These are phyloP conservation scores for Limnephilus marmoratus DNA, from an alignment of 2,888 invertebrate genomes.

Conservation along the genomic window DNA sequence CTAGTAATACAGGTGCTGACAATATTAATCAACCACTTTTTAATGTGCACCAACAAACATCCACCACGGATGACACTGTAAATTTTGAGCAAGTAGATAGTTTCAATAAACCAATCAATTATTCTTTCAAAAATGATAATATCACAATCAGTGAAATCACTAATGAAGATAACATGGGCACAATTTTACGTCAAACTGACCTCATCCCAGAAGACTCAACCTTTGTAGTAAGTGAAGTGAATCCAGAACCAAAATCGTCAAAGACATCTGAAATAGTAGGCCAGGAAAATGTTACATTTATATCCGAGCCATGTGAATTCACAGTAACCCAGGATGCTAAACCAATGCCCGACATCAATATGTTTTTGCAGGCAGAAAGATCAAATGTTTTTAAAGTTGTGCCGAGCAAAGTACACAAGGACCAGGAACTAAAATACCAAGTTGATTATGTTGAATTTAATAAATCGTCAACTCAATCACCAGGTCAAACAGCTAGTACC, in stretches of 20 bases:
- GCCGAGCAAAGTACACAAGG: not conserved
- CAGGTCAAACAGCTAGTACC: not conserved
- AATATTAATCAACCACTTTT: constrained; percentile 48
- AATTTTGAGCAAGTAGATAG: constrained; percentile 66
- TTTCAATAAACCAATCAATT: constrained; percentile 57
- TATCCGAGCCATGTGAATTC: not conserved
- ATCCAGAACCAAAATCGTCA: not conserved
- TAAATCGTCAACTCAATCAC: not conserved
- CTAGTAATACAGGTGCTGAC: constrained; percentile 52
- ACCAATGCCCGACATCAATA: constrained; percentile 40
- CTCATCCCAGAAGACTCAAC: constrained; percentile 25
- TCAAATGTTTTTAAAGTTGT: constrained; percentile 45
- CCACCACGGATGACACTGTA: constrained; percentile 58
- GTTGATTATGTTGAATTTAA: not conserved
- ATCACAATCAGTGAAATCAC: constrained; percentile 48
- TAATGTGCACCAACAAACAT: constrained; percentile 51
- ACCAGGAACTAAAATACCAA: constrained; percentile 3
- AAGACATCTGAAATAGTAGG: not conserved
- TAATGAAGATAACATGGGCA: constrained; percentile 44
- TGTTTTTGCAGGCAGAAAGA: constrained; percentile 62
- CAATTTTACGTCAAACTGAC: constrained; percentile 14
- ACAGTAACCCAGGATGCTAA: constrained; percentile 18
- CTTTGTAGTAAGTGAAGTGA: constrained; percentile 2
- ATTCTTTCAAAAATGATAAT: constrained; percentile 52
- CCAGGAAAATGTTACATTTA: not conserved